phyloP scores from a whole-genome alignment of 2,888 invertebrate species.

The Penaeus monodon region DNA sequence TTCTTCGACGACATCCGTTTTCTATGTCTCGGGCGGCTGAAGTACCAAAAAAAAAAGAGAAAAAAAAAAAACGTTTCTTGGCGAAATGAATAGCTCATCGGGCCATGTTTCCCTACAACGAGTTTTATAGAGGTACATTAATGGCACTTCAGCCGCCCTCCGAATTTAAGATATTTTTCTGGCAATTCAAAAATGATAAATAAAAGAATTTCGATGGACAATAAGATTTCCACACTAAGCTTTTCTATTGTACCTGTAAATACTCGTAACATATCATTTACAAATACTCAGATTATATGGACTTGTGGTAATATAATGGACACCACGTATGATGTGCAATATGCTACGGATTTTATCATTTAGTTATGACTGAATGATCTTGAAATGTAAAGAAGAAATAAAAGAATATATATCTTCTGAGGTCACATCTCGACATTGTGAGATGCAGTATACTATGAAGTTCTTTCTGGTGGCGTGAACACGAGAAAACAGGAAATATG shows the following conservation, averaged over 20 bases:
- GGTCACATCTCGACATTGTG: conserved; percentile 2
- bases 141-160: not conserved
- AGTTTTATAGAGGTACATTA: not conserved
- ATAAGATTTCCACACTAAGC: conserved; percentile 17
- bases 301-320: not conserved
- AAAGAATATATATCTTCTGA: not conserved
- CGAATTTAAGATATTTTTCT: conserved; percentile 26
- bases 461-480: too few relatives aligned
- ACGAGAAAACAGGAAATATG: too few relatives aligned
- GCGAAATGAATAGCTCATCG: too few relatives aligned
- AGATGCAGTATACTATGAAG: too few relatives aligned
- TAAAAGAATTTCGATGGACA: conserved; percentile 13
- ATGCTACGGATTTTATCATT: too few relatives aligned
- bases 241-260: conserved; percentile 39
- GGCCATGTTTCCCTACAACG: conserved; percentile 20
- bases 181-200: not conserved
- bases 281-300: conserved; percentile 36
- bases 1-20: too few relatives aligned
- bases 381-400: too few relatives aligned
- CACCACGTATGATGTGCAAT: not conserved
- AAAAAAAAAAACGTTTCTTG: too few relatives aligned
- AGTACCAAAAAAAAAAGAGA: too few relatives aligned
- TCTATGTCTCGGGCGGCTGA: too few relatives aligned
- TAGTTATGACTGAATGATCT: too few relatives aligned
- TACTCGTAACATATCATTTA: conserved; percentile 41